A percentile compares a stretch with the other conserved stretches of the same genome.
Conservation (phyloP, 2,797 vertebrate genomes). For the Pseudochirops corinnae region DNA sequence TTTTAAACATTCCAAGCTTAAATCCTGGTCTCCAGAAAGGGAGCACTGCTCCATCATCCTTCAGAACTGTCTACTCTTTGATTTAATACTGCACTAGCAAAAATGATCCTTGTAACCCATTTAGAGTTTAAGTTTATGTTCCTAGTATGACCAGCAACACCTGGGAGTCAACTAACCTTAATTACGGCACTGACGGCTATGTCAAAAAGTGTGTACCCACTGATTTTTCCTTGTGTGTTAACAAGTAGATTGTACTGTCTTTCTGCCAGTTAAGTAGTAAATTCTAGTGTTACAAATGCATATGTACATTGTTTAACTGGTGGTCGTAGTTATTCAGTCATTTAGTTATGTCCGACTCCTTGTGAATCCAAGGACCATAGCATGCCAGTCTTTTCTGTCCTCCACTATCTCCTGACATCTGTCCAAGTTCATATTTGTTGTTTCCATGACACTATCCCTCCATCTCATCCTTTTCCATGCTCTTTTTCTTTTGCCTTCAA, state of each 20-base stretch:
- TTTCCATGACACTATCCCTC: no score
- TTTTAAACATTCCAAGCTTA: neutral
- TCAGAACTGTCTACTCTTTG: constrained; percentile 59
- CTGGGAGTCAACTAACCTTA: constrained; percentile 54
- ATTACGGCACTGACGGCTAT: neutral
- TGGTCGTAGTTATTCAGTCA: no score
- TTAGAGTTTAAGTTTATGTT: constrained; percentile 65
- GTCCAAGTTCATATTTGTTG: no score
- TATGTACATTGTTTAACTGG: constrained; percentile 24
- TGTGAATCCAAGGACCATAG: no score
- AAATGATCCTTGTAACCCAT: constrained; percentile 65
- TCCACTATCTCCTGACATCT: no score
- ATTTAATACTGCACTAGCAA: constrained; percentile 66
- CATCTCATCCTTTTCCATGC: no score
- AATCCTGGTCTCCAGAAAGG: constrained; percentile 42
- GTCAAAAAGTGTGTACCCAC: no score
- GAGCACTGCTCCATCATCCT: constrained; percentile 19
- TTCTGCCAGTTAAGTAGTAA: constrained; percentile 33
- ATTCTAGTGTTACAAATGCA: neutral
- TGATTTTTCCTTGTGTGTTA: no score
- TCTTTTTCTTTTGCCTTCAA: no score
- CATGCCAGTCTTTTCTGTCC: no score
- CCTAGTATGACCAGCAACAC: constrained; percentile 42
- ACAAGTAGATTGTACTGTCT: constrained; percentile 52
- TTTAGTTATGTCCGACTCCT: no score